phyloP scores from a whole-genome alignment of 2,113 vertebrate genomes.

The Ondatra zibethicus region DNA sequence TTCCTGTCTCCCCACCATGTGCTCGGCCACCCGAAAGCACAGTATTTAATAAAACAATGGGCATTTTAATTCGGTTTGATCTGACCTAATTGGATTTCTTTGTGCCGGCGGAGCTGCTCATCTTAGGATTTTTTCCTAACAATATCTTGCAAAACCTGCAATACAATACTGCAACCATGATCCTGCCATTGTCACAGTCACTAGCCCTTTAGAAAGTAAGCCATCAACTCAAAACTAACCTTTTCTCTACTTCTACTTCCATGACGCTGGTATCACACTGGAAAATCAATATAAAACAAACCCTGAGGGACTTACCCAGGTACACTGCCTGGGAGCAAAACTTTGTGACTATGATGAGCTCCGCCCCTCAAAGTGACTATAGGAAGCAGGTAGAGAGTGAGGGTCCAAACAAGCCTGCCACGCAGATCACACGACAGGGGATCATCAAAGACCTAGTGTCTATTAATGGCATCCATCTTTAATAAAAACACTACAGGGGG shows the following conservation, averaged over 20 bases:
- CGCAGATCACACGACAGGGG: not conserved
- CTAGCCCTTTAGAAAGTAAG: not conserved
- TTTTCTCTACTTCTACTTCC: not conserved
- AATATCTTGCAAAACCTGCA: not conserved
- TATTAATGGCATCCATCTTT: constrained; percentile 40
- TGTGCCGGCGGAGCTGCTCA: too few species aligned
- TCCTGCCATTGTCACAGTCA: not conserved
- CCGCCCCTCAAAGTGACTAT: not conserved
- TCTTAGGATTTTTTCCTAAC: too few species aligned
- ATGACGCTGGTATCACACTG: constrained; percentile 7
- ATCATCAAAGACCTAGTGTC: not conserved
- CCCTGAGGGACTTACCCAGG: not conserved
- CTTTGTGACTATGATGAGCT: not conserved
- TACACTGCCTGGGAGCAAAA: not conserved
- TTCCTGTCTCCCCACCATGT: too few species aligned
- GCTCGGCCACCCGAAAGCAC: too few species aligned
- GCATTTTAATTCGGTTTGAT: too few species aligned
- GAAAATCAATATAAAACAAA: not conserved
- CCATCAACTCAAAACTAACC: not conserved
- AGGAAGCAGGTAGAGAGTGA: not conserved
- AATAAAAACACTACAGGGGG: constrained; percentile 53
- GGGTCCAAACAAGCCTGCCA: not conserved
- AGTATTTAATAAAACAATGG: too few species aligned
- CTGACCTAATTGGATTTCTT: too few species aligned
- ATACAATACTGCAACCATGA: not conserved